Evolutionary conservation across 2,888 invertebrate genomes (phyloP), one percentile per base, ranked within the genome.

Genomic region (Stictocephala bisonia): DNA sequence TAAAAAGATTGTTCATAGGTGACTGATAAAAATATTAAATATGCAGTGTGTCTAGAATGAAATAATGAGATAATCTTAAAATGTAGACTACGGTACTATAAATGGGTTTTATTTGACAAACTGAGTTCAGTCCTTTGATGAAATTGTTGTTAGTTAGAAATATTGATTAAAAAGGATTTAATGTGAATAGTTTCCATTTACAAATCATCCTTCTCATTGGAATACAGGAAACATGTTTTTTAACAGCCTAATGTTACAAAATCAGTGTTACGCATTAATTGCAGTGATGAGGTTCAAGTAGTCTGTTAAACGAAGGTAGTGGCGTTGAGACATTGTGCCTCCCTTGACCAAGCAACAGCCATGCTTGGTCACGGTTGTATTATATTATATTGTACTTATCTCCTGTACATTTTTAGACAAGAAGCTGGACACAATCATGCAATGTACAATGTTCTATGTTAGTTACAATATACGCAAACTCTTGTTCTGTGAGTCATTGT

Each of bases 381-480:
- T 15, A 60, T 40, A 44, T 18, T 13, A 26, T 64, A 4, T 27
- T 24, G 40, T 64, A 27, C 24, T 27, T 27, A 27, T 40, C 22
- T 44, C 11, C 35, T 58, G 58, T 60, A 60, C 40, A 60, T 60
- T 64, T 64, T 64, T 64, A 64, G 64, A 64, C 64, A 40, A 64
- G 64, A 64, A 64, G 64, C 64, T 64, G 40, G 64, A 40, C 22
- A 64, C 64, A 64, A 64, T 64, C 64, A 64, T 64, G 15, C 44
- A 11, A 26, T 64, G 64, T 44, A 44, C 64, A 64, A 60, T 64
- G 64, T 64, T 64, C 27, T 3, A 26, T 64, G 64, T 64, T 60
- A 22, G 35, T 22, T 60, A 60, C 56, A 56, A 29, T 31, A 56
- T 56, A n/a, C 27, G 31, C 31, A 56, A 56, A 56, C 56, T 15